Evolutionary conservation across 2,888 invertebrate species (phyloP), one percentile per base, ranked within the genome.

Genomic region (Colostygia pectinataria): DNA sequence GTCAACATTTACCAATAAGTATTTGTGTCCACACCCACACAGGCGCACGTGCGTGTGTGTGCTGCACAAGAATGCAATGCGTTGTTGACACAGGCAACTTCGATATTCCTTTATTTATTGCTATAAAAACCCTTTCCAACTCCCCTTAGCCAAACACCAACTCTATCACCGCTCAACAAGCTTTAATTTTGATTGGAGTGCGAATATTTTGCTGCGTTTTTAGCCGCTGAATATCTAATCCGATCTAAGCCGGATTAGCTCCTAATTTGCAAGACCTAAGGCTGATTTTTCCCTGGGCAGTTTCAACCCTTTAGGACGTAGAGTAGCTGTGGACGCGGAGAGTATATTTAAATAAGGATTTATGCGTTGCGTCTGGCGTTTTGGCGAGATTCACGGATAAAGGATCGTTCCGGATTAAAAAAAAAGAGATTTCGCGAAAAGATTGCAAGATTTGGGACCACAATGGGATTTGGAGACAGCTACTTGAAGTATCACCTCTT

Each of bases 81-180:
- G 86, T 84, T 89, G 90, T 89, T 90, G 90, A 89, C 89, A 90
- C 89, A 86, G 79, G 82, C 85, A 87, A 83, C 88, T 86, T 87
- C 88, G 87, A 88, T 90, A 88, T 87, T 89, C 86, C 86, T 90
- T 90, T 90, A 90, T 90, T 89, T 90, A 90, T 88, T 83, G 76
- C 86, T 85, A 87, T 86, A 86, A 88, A 88, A 88, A 83, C 86
- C 81, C 77, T 80, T 80, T 69, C 55, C 58, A 12, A 53, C 45
- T 10, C 15, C 34, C 18, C 2, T 4, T 57, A 57, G 1, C 12
- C 15, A 0, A 75, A 55, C 57, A 33, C 51, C 27, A 55, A 69
- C 74, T 48, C 52, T 71, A 75, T 2, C 0, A 0, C 0, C 0
- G 1, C 0, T 0, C 0, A 0, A 0, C 46, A 64, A 46, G 63